phyloP scores from a whole-genome alignment of 1,140 invertebrate species.

The Thalassaphorura encarpata region DNA sequence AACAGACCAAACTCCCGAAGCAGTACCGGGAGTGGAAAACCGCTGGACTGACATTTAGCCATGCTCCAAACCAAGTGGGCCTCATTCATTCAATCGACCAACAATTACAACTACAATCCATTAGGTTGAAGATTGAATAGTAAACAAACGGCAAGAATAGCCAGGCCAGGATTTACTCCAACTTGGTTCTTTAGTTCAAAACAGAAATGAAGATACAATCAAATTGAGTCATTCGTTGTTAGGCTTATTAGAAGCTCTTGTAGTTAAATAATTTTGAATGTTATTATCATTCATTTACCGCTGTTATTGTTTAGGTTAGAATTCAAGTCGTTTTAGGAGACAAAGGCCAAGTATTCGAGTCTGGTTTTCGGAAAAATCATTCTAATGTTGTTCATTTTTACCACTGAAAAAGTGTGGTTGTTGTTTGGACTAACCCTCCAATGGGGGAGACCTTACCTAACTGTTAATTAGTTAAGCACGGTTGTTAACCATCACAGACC shows the following conservation, averaged over 20 bases:
- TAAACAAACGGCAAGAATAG: neutral
- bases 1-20: slow-evolving; percentile 19
- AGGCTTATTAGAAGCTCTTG: too few species aligned
- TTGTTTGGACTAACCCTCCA: neutral
- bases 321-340: neutral
- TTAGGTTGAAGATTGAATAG: slow-evolving; percentile 18
- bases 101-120: slow-evolving; percentile 26
- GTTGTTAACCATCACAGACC: neutral
- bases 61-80: slow-evolving; percentile 32
- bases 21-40: slow-evolving; percentile 22
- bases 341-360: slow-evolving; percentile 3
- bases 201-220: too few species aligned
- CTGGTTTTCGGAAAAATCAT: neutral
- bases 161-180: neutral
- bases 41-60: slow-evolving; percentile 33
- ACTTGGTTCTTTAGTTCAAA: too few species aligned
- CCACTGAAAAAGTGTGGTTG: neutral
- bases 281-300: neutral
- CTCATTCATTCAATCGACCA: slow-evolving; percentile 31
- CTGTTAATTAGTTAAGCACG: neutral
- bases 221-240: too few species aligned
- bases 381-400: slow-evolving; percentile 4
- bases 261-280: neutral
- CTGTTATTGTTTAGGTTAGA: neutral
- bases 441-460: neutral